Conservation (phyloP, 2,888 invertebrate species). For the Cryptocephalus primarius region DNA sequence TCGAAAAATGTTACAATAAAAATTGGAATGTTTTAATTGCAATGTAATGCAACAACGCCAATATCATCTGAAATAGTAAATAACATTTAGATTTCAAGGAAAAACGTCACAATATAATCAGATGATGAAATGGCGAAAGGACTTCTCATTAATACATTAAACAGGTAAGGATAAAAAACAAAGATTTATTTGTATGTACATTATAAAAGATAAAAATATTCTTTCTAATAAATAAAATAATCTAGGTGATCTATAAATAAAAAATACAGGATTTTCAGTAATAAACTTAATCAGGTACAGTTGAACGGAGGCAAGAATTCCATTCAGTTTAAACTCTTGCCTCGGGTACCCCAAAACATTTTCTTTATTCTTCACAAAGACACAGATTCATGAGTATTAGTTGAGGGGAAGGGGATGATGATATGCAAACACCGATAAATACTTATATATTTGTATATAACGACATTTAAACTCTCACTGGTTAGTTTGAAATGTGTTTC, state of each 20-base stretch:
- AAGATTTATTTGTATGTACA: neutral
- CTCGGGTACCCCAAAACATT: conserved; percentile 15
- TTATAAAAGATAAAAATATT: conserved; percentile 5
- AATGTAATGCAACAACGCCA: neutral
- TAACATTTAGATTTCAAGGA: neutral
- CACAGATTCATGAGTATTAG: conserved; percentile 21
- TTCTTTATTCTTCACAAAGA: conserved; percentile 16
- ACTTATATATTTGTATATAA: too few species aligned
- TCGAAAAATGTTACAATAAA: neutral
- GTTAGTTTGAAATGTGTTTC: conserved; percentile 18
- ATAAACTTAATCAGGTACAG: conserved; percentile 23
- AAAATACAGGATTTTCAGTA: conserved; percentile 10
- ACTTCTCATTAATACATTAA: too few species aligned
- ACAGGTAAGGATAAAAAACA: neutral
- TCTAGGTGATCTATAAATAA: conserved; percentile 6
- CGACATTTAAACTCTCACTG: conserved; percentile 19
- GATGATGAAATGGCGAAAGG: too few species aligned
- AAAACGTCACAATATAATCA: neutral
- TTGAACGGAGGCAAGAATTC: conserved; percentile 17
- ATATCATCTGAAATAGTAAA: neutral
- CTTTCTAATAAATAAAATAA: conserved; percentile 14
- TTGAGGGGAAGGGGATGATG: conserved; percentile 8
- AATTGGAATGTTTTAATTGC: neutral
- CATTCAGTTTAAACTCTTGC: neutral
- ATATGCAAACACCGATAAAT: conserved; percentile 21